Evolutionary conservation across 2,797 vertebrate genomes (phyloP), one percentile per base, ranked within the genome.

Genomic region (Anguilla anguilla): DNA sequence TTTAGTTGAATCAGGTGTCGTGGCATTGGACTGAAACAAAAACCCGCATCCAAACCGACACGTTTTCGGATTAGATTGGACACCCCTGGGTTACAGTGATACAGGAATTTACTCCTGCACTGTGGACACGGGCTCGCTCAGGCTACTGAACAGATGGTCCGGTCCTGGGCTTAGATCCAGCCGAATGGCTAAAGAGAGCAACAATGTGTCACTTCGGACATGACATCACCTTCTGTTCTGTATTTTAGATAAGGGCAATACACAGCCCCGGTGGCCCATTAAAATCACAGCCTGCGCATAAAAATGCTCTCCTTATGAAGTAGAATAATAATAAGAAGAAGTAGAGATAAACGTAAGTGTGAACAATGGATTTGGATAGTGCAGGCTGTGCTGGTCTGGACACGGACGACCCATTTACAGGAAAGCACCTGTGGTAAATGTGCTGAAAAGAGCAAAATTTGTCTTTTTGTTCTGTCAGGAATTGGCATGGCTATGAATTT

Each of bases 111-210:
- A 49, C 55, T 35, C n/a, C 82, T 25, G 49, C 79, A 25, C 79
- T 82, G 46, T 11, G 46, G 19, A 25, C 35, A 51, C 6, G 17
- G 43, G 6, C 43, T 82, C 35, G 31, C 51, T 51, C 28, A 31
- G 35, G 69, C 83, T 22, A 7, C 25, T 15, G 53, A 88, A 49
- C 87, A 88, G 87, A 85, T 88, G 87, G 83, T 82, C 82, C 46
- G 0, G 46, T 82, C 81, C 86, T 39, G 81, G 61, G 59, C 59
- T 53, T 67, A 64, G 57, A 19, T 81, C 81, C 61, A 82, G 59
- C 51, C 35, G 86, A 84, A 69, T 72, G 43, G 51, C 67, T 46
- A 49, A 59, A 69, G 83, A 85, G 13, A 6, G 25, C 46, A 77
- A 77, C 51, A 72, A 84, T 28, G 35, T 55, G 51, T 61, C 59